Evolutionary conservation across 2,113 vertebrate genomes (phyloP).

Genomic region (Ptyas mucosa): DNA sequence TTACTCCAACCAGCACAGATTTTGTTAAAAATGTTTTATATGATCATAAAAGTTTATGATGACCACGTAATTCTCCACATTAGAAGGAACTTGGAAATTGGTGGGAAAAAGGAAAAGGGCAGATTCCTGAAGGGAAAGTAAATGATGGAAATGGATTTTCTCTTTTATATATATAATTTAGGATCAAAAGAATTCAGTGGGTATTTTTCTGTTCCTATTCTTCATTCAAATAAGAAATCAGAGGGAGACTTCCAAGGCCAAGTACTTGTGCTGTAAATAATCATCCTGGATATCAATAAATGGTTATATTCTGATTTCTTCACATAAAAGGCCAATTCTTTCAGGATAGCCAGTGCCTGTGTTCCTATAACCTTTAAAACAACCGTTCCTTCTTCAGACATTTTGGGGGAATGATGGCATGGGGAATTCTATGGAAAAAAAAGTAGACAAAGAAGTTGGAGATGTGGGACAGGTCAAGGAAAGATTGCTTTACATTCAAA

Average conservation of each 20-base stretch:
- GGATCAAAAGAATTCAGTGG: background rate
- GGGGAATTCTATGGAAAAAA: background rate
- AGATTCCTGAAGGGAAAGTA: background rate
- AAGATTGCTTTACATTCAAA: conserved; percentile 35
- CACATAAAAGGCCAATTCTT: background rate
- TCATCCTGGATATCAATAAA: background rate
- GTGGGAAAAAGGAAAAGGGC: background rate
- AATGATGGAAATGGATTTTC: background rate
- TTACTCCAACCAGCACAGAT: background rate
- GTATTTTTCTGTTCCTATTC: background rate
- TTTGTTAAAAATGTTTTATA: background rate
- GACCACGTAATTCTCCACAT: background rate
- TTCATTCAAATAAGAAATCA: background rate
- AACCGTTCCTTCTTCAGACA: conserved; percentile 20
- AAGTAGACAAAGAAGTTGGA: background rate
- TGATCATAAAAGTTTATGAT: background rate
- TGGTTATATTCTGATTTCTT: background rate
- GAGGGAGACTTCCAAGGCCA: background rate
- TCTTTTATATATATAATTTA: background rate
- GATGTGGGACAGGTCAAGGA: background rate
- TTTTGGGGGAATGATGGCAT: background rate
- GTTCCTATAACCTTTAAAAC: background rate
- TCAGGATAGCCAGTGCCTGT: background rate
- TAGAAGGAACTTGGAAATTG: background rate
- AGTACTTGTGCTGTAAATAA: background rate